These are phyloP conservation scores for Zaprionus gabonicus DNA, from an alignment of 1,140 invertebrate genomes.

Conservation along the genomic window DNA sequence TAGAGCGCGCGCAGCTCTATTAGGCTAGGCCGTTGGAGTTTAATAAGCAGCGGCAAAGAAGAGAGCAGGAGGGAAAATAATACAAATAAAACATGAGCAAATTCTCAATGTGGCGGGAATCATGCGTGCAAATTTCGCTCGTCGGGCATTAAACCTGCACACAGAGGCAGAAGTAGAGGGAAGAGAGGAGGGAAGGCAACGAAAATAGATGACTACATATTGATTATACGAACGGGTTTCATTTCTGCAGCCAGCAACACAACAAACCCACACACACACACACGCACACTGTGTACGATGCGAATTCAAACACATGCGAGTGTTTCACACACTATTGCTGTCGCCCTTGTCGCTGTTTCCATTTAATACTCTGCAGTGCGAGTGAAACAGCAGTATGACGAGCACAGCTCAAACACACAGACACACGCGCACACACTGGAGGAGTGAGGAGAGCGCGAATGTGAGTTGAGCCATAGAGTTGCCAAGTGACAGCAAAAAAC, in stretches of 20 bases:
- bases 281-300: background rate
- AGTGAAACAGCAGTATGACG: slow-evolving; percentile 36
- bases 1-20: slow-evolving; percentile 40
- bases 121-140: slow-evolving; percentile 59
- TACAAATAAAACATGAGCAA: slow-evolving; percentile 41
- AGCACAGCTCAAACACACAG: slow-evolving; percentile 24
- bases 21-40: slow-evolving; percentile 28
- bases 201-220: slow-evolving; percentile 72
- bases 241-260: slow-evolving; percentile 49
- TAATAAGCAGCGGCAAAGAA: background rate
- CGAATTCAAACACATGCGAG: slow-evolving; percentile 39
- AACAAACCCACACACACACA: slow-evolving; percentile 2
- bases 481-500: slow-evolving; percentile 21
- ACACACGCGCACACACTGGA: background rate
- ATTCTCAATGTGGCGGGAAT: slow-evolving; percentile 42
- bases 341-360: slow-evolving; percentile 26
- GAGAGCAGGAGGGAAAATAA: background rate
- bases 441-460: slow-evolving; percentile 25
- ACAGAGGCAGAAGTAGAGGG: background rate
- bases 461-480: slow-evolving; percentile 36
- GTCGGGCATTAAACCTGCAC: slow-evolving; percentile 50
- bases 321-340: slow-evolving; percentile 19
- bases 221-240: slow-evolving; percentile 79
- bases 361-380: background rate
- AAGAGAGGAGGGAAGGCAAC: slow-evolving; percentile 25